These are phyloP conservation scores for Antechinus flavipes DNA, from an alignment of 2,113 vertebrate genomes.

Conservation along the genomic window DNA sequence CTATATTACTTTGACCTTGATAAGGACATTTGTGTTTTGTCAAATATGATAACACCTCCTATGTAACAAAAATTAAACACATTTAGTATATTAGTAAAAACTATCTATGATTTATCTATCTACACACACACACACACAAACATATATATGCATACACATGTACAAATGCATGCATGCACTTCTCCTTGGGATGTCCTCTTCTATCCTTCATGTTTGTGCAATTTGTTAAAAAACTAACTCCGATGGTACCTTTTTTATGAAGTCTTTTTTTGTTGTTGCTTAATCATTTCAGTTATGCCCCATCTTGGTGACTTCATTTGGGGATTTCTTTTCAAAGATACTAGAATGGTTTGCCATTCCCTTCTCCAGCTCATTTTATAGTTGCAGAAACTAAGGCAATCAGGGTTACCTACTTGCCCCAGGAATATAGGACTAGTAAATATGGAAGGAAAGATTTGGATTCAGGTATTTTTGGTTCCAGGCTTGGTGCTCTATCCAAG, in stretches of 20 bases:
- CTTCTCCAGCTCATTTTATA: not conserved
- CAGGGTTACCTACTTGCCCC: not conserved
- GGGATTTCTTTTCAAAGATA: not conserved
- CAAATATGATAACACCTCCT: not conserved
- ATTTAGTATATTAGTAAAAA: not conserved
- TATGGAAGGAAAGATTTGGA: not conserved
- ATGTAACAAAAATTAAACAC: not conserved
- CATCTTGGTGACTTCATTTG: not conserved
- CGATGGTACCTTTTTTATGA: not conserved
- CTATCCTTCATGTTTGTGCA: not conserved
- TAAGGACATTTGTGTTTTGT: not conserved
- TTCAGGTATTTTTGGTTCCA: not conserved
- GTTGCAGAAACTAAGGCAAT: too few relatives aligned
- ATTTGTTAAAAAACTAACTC: not conserved
- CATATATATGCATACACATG: not conserved
- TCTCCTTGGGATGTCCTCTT: not conserved
- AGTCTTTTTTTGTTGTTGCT: not conserved
- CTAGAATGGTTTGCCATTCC: not conserved
- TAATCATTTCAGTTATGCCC: not conserved
- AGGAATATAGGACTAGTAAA: not conserved
- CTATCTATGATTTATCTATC: too few relatives aligned
- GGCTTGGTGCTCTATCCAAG: not conserved
- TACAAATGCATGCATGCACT: not conserved
- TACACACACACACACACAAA: not conserved
- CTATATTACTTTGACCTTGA: not conserved